These are phyloP conservation scores for Nematostella vectensis DNA, from an alignment of 92 coral and sea anemone genomes.

Conservation along the genomic window DNA sequence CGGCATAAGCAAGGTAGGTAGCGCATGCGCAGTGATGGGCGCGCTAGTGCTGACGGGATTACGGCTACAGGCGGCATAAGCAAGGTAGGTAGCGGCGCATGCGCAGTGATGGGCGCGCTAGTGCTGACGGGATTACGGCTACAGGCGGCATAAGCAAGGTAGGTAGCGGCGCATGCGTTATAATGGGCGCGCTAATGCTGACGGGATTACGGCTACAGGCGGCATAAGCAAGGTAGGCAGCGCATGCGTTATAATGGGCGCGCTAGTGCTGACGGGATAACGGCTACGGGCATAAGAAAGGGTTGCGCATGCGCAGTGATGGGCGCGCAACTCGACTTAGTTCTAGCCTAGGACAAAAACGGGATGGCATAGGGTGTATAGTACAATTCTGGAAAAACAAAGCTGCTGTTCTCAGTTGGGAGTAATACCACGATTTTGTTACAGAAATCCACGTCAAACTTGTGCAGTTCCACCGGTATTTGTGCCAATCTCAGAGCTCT, in stretches of 20 bases:
- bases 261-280: constrained; percentile 57
- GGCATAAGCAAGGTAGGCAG: constrained; percentile 32
- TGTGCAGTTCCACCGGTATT: background rate
- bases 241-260: constrained; percentile 20
- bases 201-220: constrained; percentile 65
- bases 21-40: constrained; percentile 15
- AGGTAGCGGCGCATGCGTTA: constrained; percentile 28
- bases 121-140: constrained; percentile 61
- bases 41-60: constrained; percentile 58
- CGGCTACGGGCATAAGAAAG: constrained; percentile 43
- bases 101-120: constrained; percentile 36
- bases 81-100: constrained; percentile 30
- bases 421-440: no score
- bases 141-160: constrained; percentile 38
- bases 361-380: no score
- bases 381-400: no score
- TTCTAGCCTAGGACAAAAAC: no score
- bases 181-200: constrained; percentile 40
- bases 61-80: constrained; percentile 42
- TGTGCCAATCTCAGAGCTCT: background rate
- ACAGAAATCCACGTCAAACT: constrained; percentile 6
- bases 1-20: constrained; percentile 34
- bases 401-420: no score
- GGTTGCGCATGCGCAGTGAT: constrained; percentile 15
- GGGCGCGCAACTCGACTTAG: constrained; percentile 23